Percentiles rank a stretch among this genome's conserved stretches.
These are phyloP conservation scores for Temnothorax curvispinosus DNA, from an alignment of 1,140 invertebrate species.

Conservation along the genomic window DNA sequence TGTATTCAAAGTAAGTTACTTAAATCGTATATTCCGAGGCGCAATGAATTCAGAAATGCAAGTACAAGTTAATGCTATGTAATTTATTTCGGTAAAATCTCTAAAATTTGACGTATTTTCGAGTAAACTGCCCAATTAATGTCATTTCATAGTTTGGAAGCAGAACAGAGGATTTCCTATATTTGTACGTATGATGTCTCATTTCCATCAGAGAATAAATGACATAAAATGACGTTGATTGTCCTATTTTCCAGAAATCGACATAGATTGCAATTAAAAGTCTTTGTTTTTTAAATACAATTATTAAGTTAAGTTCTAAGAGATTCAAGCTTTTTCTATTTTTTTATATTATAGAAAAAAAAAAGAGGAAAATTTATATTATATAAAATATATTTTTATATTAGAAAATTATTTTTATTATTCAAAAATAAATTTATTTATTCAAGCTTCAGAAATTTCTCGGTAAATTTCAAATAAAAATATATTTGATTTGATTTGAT, in stretches of 20 bases:
- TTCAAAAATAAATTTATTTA: conserved; percentile 1
- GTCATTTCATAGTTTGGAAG: conserved; percentile 35
- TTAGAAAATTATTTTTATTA: background rate
- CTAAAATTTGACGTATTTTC: conserved; percentile 26
- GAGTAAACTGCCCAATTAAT: conserved; percentile 40
- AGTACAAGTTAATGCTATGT: background rate
- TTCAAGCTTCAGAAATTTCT: background rate
- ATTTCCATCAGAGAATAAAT: background rate
- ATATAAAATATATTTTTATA: background rate
- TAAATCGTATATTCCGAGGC: conserved; percentile 9
- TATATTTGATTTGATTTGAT: background rate
- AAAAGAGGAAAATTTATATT: background rate
- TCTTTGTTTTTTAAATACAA: background rate
- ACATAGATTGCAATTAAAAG: background rate
- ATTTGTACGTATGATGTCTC: conserved; percentile 29
- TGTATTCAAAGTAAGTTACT: background rate
- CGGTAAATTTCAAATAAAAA: background rate
- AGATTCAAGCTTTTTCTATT: background rate
- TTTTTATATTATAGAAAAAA: background rate
- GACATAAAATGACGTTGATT: conserved; percentile 6
- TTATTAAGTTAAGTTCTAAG: background rate
- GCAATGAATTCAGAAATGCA: conserved; percentile 29
- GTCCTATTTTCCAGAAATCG: background rate
- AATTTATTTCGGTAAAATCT: conserved; percentile 36
- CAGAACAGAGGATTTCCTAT: conserved; percentile 33